Evolutionary conservation across 2,797 vertebrate genomes (phyloP).

Genomic region (Choloepus didactylus): DNA sequence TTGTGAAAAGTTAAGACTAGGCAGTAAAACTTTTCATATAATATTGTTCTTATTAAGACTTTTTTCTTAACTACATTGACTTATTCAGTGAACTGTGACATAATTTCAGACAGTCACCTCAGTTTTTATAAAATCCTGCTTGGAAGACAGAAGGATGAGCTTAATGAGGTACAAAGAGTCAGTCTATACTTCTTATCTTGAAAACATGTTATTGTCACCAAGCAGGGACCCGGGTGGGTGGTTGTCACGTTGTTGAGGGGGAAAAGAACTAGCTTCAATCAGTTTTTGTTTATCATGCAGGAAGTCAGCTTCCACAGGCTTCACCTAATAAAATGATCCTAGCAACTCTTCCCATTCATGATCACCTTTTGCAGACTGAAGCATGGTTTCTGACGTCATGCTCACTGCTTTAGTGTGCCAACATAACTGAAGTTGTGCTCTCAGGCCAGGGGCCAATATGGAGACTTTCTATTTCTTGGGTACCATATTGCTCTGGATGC

Average conservation of each 20-base stretch:
- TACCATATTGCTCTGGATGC: background rate
- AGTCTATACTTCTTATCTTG: background rate
- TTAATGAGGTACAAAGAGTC: slow-evolving; percentile 50
- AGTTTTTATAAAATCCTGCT: slow-evolving; percentile 50
- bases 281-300: background rate
- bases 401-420: slow-evolving; percentile 48
- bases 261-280: background rate
- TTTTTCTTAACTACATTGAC: slow-evolving; percentile 35
- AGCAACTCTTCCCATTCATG: background rate
- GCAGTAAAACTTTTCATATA: slow-evolving; percentile 23
- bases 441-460: background rate
- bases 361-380: background rate
- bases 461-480: background rate
- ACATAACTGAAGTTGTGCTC: background rate
- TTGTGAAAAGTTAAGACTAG: slow-evolving; percentile 30
- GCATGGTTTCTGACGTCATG: background rate
- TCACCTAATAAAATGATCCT: background rate
- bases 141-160: slow-evolving; percentile 32
- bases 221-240: background rate
- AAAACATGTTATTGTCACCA: slow-evolving; percentile 10
- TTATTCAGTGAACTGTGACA: slow-evolving; percentile 34
- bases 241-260: background rate
- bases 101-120: slow-evolving; percentile 16
- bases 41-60: background rate
- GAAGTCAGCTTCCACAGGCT: slow-evolving; percentile 27